These are phyloP conservation scores for Morphnarchus princeps DNA, from an alignment of 2,113 vertebrate genomes.

Conservation along the genomic window DNA sequence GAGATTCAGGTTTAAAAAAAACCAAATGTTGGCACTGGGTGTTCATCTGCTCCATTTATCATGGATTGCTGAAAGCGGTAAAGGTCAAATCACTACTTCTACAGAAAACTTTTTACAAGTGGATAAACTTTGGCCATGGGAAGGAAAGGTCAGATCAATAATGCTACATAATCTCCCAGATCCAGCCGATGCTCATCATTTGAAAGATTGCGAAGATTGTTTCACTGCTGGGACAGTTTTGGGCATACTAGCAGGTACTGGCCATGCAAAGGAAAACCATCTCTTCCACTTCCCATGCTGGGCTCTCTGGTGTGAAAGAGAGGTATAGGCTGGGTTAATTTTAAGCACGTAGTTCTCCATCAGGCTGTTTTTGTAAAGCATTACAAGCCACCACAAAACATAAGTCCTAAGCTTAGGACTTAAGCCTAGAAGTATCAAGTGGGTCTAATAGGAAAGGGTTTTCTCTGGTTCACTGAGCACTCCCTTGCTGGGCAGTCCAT, in stretches of 20 bases:
- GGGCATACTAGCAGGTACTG: not conserved
- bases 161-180: not conserved
- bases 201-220: not conserved
- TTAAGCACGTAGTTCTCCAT: not conserved
- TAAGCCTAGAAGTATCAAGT: not conserved
- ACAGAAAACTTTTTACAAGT: not conserved
- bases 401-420: not conserved
- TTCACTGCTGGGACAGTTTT: not conserved
- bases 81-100: conserved; percentile 21
- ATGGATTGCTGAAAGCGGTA: not conserved
- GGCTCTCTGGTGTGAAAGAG: rapidly evolving
- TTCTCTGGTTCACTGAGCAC: not conserved
- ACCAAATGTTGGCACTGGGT: not conserved
- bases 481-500: not conserved
- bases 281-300: not conserved
- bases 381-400: not conserved
- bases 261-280: not conserved
- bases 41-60: not conserved
- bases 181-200: not conserved
- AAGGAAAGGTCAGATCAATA: conserved; percentile 31
- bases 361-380: not conserved
- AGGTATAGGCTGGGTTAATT: not conserved
- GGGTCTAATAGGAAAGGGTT: not conserved
- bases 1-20: not conserved
- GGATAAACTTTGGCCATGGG: not conserved